Percentiles rank a stretch among this genome's conserved stretches.
phyloP scores from a whole-genome alignment of 1,140 invertebrate species.

The Saccostrea glomerata region DNA sequence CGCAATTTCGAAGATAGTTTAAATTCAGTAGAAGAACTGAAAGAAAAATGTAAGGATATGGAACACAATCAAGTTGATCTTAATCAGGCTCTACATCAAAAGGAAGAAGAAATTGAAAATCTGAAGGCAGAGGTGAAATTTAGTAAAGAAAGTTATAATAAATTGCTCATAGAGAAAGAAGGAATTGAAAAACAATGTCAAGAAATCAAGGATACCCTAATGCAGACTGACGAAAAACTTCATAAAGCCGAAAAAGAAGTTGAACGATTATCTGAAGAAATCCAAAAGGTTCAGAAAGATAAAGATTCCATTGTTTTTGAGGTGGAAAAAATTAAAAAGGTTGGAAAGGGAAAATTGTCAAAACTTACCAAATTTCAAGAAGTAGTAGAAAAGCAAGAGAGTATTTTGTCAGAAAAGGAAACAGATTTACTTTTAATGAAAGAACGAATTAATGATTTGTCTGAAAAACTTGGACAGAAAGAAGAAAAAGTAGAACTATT shows the following conservation, averaged over 20 bases:
- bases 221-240: conserved; percentile 34
- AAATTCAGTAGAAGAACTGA: conserved; percentile 2
- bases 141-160: conserved; percentile 42
- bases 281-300: conserved; percentile 41
- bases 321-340: conserved; percentile 51
- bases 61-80: conserved; percentile 37
- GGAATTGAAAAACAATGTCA: conserved; percentile 46
- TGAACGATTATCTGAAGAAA: conserved; percentile 39
- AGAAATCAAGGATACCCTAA: conserved; percentile 23
- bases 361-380: conserved; percentile 56
- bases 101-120: conserved; percentile 48
- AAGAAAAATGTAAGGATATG: conserved; percentile 37
- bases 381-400: conserved; percentile 57
- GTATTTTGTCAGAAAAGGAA: conserved; percentile 60
- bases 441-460: conserved; percentile 61
- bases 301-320: conserved; percentile 47
- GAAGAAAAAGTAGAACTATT: conserved; percentile 38
- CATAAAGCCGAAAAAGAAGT: conserved; percentile 38
- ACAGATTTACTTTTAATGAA: conserved; percentile 62
- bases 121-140: conserved; percentile 27
- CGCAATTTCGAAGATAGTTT: conserved; percentile 53
- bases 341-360: conserved; percentile 53
- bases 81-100: conserved; percentile 23
- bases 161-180: conserved; percentile 47
- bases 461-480: conserved; percentile 46